Evolutionary conservation across 2,888 invertebrate species (phyloP).

Genomic region (Pardosa pseudoannulata): DNA sequence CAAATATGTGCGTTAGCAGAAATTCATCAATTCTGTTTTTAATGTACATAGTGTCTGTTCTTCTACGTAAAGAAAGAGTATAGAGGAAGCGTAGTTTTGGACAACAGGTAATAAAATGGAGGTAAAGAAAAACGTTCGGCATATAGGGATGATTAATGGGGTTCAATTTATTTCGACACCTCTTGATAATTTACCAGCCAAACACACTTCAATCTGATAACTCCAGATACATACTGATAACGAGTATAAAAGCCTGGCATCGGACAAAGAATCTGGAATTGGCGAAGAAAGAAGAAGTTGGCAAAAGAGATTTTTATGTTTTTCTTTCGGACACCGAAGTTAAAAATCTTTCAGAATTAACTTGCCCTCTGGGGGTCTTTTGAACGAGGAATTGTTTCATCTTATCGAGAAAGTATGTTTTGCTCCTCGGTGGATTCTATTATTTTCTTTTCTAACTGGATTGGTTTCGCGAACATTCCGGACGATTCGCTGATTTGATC

Average conservation of each 20-base stretch:
- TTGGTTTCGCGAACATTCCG: not conserved
- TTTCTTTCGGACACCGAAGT: not conserved
- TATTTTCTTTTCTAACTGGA: conserved; percentile 3
- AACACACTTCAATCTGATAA: not conserved
- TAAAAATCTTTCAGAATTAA: conserved; percentile 63
- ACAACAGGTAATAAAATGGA: too few relatives aligned
- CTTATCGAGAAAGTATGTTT: conserved; percentile 55
- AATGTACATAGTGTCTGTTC: too few relatives aligned
- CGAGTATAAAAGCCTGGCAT: not conserved
- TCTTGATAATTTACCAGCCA: not conserved
- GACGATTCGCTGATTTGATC: too few relatives aligned
- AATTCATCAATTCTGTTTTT: too few relatives aligned
- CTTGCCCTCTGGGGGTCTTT: conserved; percentile 51
- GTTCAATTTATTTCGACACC: not conserved
- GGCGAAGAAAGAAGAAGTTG: not conserved
- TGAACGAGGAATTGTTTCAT: conserved; percentile 54
- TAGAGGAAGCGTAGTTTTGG: too few relatives aligned
- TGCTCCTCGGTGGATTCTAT: conserved; percentile 18
- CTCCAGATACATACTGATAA: not conserved
- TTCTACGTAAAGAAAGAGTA: too few relatives aligned
- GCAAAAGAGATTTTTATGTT: not conserved
- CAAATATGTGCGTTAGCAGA: too few relatives aligned
- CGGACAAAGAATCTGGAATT: not conserved
- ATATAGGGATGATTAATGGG: not conserved
- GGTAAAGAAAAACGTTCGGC: not conserved